Evolutionary conservation across 2,113 vertebrate species (phyloP), one percentile per base, ranked within the genome.

Genomic region (Cheilinus undulatus): DNA sequence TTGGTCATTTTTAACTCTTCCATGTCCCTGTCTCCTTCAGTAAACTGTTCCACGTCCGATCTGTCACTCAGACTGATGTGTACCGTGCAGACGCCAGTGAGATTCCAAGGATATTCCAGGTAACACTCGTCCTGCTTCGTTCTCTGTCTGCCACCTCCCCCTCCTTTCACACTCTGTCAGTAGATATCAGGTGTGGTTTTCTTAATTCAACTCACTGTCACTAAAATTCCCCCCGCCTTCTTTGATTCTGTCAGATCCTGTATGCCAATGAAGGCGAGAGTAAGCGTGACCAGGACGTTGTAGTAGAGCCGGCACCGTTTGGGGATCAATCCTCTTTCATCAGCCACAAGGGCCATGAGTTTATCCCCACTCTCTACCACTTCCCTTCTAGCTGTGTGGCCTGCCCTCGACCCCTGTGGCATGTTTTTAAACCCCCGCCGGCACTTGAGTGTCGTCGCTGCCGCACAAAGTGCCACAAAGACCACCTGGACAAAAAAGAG

Each of bases 91-190:
- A 99, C 91, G 96, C 96, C 0, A 97, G 97, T 67, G 98, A 99
- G 93, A 99, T 99, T 80, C 98, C 98, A 50, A 95, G 96, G 91
- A 99, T 99, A 97, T 99, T 99, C 79, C 98, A 99, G 96, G 98
- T 99, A 45, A 45, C 52, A 17, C 48, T 23, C 27, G 58, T 59
- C 13, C 27, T 40, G 45, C 46, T 36, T 54, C 34, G 10, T 36
- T 36, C 34, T 8, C 6, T 46, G 11, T 54, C 26, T 76, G 32
- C 9, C 42, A 80, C 12, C 4, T 23, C 11, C 2, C 13, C 1
- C 13, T 14, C 9, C 22, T 15, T 27, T 19, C 17, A 30, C 14
- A 24, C 8, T n/a, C 36, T 24, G 13, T 13, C 22, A 2, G 5
- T 27, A 24, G 40, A 8, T 32, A 34, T 40, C 27, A 20, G 8